A percentile compares a stretch with the other conserved stretches of the same genome.
These are phyloP conservation scores for Rhegmatorhina hoffmannsi DNA, from an alignment of 2,113 vertebrate genomes.

Conservation along the genomic window DNA sequence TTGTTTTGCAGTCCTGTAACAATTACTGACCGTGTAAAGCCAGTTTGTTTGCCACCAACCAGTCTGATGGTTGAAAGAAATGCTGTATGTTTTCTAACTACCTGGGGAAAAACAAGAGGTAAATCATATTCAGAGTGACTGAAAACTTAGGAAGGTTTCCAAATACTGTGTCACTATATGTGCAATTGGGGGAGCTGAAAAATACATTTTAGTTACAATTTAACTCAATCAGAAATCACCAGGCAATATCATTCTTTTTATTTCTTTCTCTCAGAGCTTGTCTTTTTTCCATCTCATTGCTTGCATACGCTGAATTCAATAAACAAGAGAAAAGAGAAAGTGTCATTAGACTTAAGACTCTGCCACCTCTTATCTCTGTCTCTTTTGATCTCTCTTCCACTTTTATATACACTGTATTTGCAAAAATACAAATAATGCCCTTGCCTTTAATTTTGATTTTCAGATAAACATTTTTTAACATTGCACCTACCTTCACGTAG, in stretches of 20 bases:
- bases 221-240: neutral
- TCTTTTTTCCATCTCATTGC: neutral
- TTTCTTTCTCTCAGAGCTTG: neutral
- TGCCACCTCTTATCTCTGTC: neutral
- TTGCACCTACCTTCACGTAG: neutral
- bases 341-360: neutral
- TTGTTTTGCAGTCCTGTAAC: constrained; percentile 78
- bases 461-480: neutral
- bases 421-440: neutral
- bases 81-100: constrained; percentile 85
- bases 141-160: neutral
- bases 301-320: neutral
- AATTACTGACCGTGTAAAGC: constrained; percentile 82
- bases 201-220: neutral
- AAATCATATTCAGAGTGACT: neutral
- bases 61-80: constrained; percentile 78
- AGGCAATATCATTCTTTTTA: neutral
- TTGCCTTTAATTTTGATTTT: neutral
- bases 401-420: neutral
- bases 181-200: neutral
- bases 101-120: constrained; percentile 91
- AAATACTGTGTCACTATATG: neutral
- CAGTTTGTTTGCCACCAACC: constrained; percentile 83
- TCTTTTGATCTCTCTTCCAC: neutral
- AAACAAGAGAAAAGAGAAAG: neutral